Evolutionary conservation across 2,888 invertebrate genomes (phyloP).

Genomic region (Spodoptera picta): DNA sequence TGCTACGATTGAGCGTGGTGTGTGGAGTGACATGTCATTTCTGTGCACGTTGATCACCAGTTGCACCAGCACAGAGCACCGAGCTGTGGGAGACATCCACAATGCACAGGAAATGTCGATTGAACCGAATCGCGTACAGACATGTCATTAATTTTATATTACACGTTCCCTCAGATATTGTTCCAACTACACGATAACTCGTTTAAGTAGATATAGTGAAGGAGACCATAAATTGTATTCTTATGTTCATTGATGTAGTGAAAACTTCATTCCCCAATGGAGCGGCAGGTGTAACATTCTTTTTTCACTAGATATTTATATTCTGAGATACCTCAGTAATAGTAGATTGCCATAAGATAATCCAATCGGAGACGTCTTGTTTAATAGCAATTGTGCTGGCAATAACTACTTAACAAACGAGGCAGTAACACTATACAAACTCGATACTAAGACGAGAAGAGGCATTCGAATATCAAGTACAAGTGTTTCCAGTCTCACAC

Average conservation of each 20-base stretch:
- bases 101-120: slow-evolving; percentile 87
- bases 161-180: slow-evolving; percentile 67
- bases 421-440: slow-evolving; percentile 1
- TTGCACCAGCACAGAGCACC: slow-evolving; percentile 74
- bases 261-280: no score
- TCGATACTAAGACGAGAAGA: slow-evolving; percentile 21
- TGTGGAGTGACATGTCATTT: slow-evolving; percentile 30
- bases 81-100: slow-evolving; percentile 77
- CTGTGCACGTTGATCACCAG: slow-evolving; percentile 56
- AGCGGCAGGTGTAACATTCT: no score
- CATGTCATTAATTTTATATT: slow-evolving; percentile 80
- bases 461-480: slow-evolving; percentile 31
- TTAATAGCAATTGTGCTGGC: no score
- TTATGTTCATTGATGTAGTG: not conserved
- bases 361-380: no score
- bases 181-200: slow-evolving; percentile 56
- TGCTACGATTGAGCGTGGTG: not conserved
- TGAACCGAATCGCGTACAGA: slow-evolving; percentile 80
- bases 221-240: slow-evolving; percentile 8
- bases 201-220: slow-evolving; percentile 31
- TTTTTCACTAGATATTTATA: no score
- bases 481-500: slow-evolving; percentile 34
- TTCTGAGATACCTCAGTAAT: no score
- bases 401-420: slow-evolving; percentile 3
- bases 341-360: no score